Evolutionary conservation across 2,113 vertebrate genomes (phyloP).

Genomic region (Oplegnathus fasciatus): DNA sequence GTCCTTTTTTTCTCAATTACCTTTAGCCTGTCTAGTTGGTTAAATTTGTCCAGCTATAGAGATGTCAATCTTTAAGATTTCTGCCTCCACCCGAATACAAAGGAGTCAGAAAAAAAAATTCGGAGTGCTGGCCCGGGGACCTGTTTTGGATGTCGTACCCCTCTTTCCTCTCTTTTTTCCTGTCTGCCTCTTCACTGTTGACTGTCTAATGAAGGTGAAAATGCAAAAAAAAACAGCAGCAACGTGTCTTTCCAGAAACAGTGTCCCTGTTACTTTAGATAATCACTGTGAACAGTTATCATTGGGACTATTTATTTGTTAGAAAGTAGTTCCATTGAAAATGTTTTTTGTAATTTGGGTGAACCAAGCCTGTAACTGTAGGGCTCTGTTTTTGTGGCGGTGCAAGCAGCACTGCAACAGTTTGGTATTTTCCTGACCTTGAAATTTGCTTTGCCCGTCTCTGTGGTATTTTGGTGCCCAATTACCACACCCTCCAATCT

Average conservation of each 20-base stretch:
- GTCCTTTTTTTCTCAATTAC: background rate
- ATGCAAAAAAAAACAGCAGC: background rate
- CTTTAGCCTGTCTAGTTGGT: too few species aligned
- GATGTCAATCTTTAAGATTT: background rate
- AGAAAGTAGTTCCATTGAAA: background rate
- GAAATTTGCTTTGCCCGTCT: background rate
- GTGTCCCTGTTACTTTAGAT: background rate
- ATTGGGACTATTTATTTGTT: background rate
- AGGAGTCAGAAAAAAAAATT: too few species aligned
- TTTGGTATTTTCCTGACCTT: background rate
- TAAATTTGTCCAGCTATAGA: background rate
- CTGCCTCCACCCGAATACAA: background rate
- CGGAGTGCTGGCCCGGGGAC: too few species aligned
- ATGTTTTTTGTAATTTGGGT: background rate
- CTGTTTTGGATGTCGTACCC: background rate
- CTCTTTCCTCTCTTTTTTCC: background rate
- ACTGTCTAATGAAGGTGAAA: background rate
- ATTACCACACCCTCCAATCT: background rate
- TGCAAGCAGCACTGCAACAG: background rate
- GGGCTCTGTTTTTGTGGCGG: background rate
- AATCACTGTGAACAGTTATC: background rate
- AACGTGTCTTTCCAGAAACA: background rate
- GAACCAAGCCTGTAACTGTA: background rate
- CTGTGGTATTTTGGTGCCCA: constrained; percentile 1
- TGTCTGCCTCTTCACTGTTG: background rate